A percentile compares a stretch with the other conserved stretches of the same genome.
phyloP scores from a whole-genome alignment of 2,888 invertebrate species.

The Norana najaformis region DNA sequence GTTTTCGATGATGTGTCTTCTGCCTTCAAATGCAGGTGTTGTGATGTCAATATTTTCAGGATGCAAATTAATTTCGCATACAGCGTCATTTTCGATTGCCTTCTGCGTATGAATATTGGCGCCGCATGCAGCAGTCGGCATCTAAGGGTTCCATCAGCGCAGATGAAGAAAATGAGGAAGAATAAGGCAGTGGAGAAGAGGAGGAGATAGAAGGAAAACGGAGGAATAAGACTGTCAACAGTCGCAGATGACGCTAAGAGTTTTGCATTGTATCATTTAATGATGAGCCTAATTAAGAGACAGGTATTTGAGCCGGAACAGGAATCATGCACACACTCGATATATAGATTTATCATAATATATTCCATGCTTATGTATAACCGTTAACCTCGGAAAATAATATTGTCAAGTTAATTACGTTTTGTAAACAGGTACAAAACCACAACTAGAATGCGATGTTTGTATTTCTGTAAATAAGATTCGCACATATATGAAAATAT shows the following conservation, averaged over 20 bases:
- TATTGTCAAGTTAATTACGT: neutral
- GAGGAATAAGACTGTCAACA: neutral
- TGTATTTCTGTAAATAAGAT: neutral
- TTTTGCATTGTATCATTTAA: neutral
- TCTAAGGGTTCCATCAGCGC: neutral
- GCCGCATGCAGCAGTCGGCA: neutral
- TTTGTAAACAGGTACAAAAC: neutral
- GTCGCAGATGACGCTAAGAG: neutral
- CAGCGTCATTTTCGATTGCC: neutral
- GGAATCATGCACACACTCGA: neutral
- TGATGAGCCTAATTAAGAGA: neutral
- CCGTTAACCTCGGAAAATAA: neutral
- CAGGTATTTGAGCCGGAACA: neutral
- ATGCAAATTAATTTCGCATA: neutral
- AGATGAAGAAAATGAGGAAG: neutral
- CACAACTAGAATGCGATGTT: neutral
- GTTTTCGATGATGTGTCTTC: neutral
- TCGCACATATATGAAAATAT: no score
- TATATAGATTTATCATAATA: neutral
- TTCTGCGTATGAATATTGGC: neutral
- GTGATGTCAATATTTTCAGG: neutral
- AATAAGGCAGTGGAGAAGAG: neutral
- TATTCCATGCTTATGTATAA: neutral
- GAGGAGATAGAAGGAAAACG: neutral
- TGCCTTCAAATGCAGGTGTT: neutral